These are phyloP conservation scores for Labeo catla DNA, from an alignment of 2,113 vertebrate species.

Conservation along the genomic window DNA sequence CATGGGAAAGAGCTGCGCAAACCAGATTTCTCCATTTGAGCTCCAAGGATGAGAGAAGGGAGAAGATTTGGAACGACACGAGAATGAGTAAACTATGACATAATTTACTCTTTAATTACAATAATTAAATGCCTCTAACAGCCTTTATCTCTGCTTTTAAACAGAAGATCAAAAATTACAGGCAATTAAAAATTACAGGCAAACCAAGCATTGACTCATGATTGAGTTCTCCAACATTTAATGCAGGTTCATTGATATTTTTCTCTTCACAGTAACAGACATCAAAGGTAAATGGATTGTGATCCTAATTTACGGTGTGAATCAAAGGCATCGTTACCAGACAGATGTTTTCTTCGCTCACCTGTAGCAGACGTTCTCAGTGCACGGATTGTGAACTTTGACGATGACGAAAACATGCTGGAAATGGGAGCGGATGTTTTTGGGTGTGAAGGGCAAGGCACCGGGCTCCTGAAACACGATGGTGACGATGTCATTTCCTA, in stretches of 20 bases:
- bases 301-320: constrained; percentile 40
- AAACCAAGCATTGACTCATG: neutral
- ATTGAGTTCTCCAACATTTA: constrained; percentile 64
- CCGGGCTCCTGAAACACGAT: constrained; percentile 98
- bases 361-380: constrained; percentile 98
- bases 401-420: constrained; percentile 98
- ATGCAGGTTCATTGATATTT: constrained; percentile 54
- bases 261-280: constrained; percentile 48
- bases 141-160: neutral
- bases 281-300: constrained; percentile 57
- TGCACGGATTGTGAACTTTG: constrained; percentile 94
- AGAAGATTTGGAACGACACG: neutral
- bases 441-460: constrained; percentile 94
- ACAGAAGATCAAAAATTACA: neutral
- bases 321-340: constrained; percentile 6
- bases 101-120: neutral
- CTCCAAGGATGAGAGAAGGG: neutral
- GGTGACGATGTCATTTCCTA: constrained; percentile 98
- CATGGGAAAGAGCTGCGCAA: neutral
- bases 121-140: neutral
- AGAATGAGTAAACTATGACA: neutral
- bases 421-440: constrained; percentile 96
- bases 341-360: constrained; percentile 67
- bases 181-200: neutral
- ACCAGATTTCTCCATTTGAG: neutral